Base-by-base conservation (phyloP, 2,888 invertebrate genomes). In the Dynastes grantii region DNA sequence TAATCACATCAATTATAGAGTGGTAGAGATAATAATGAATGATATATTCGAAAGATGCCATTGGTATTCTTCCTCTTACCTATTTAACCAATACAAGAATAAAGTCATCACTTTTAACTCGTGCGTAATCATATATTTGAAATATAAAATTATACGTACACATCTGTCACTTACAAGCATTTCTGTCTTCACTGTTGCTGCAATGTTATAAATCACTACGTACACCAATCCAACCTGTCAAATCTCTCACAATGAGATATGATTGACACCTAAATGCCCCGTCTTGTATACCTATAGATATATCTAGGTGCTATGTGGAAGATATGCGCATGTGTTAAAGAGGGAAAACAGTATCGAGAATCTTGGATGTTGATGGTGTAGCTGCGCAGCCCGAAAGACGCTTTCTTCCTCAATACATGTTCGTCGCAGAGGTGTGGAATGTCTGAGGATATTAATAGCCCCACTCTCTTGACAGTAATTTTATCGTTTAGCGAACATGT, bases 211-310 rank as follows among this genome's bases (percentile, higher is more conserved):
- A 88, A 88, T 88, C 87, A 88, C 87, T 84, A 85, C 83, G 84
- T 85, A 85, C 85, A 85, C 87, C 86, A 87, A 88, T 88, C 86
- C 85, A 81, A 81, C 83, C 86, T 86, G 88, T 88, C 88, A 88
- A 88, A 87, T 86, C 86, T 85, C 82, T 82, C 83, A n/a, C n/a
- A 89, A 88, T 88, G 88, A 89, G 87, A 84, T 84, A 83, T 89
- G 88, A 89, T 89, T 89, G 88, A 89, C 88, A 86, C 84, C 81
- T 87, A 87, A 87, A 88, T 87, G 83, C 85, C 84, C 85, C 84
- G 83, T 85, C 85, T 85, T 85, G 85, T 84, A 84, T 78, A 75
- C 70, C 55, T 70, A 70, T 68, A 29, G 22, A 84, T 84, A 84
- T 77, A 70, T 22, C 51, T 65, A 63, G 53, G 58, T 40, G 49